These are phyloP conservation scores for Chaenogobius annularis DNA, from an alignment of 2,113 vertebrate genomes.

Conservation along the genomic window DNA sequence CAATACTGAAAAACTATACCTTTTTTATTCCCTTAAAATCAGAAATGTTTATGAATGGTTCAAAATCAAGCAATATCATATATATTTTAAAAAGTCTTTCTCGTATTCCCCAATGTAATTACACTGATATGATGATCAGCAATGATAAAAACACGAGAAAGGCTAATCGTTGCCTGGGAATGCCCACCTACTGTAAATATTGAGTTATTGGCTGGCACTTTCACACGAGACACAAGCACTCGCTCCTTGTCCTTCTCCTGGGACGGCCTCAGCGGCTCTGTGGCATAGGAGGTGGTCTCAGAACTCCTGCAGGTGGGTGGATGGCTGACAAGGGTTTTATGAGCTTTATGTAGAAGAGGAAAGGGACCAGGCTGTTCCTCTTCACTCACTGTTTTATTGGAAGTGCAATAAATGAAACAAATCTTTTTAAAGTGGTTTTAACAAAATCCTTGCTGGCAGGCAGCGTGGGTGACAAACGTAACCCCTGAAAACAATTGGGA, in stretches of 20 bases:
- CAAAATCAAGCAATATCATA: background rate
- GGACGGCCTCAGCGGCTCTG: constrained; percentile 47
- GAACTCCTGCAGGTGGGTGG: constrained; percentile 59
- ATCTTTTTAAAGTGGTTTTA: constrained; percentile 7
- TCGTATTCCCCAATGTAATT: constrained; percentile 7
- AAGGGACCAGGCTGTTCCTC: constrained; percentile 53
- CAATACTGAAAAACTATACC: background rate
- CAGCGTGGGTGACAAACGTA: constrained; percentile 16
- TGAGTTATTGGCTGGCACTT: constrained; percentile 58
- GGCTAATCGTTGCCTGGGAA: constrained; percentile 46
- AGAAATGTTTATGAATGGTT: too few species aligned
- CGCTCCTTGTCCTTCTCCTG: constrained; percentile 48
- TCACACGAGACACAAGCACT: constrained; percentile 49
- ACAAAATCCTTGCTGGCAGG: constrained; percentile 15
- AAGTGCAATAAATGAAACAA: constrained; percentile 28
- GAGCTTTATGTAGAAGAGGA: constrained; percentile 66
- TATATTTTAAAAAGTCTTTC: background rate
- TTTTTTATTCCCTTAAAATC: background rate
- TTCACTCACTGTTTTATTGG: constrained; percentile 40
- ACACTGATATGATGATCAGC: constrained; percentile 23
- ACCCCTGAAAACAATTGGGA: constrained; percentile 8
- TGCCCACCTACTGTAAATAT: constrained; percentile 62
- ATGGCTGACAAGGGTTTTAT: constrained; percentile 69
- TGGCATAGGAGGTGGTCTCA: constrained; percentile 55
- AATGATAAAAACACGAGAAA: constrained; percentile 30